Percentiles rank a stretch among this genome's conserved stretches.
Conservation (phyloP, 2,113 vertebrate genomes). For the Octodon degus region DNA sequence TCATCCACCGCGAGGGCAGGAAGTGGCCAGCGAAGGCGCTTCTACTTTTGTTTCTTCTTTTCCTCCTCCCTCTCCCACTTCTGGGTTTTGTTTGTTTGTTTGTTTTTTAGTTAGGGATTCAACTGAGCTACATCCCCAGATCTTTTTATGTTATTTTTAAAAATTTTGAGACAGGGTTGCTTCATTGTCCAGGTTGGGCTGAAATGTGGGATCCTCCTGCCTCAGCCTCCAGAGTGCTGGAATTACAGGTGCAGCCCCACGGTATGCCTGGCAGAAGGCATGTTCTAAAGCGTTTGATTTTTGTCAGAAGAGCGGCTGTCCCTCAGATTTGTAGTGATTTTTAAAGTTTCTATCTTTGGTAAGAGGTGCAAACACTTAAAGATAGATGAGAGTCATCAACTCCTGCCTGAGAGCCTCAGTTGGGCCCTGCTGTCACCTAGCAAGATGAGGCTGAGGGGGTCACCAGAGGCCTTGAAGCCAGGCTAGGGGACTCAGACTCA, state of each 20-base stretch:
- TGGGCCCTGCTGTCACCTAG: not conserved
- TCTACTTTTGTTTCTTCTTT: not conserved
- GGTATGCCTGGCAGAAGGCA: accelerated
- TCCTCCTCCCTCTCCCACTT: not conserved
- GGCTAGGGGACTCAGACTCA: not conserved
- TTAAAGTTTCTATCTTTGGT: not conserved
- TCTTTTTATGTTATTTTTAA: not conserved
- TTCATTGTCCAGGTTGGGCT: not conserved
- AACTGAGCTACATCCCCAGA: not conserved
- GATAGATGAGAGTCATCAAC: not conserved
- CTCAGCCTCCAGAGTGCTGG: not conserved
- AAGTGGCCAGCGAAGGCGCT: not conserved
- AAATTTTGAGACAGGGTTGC: not conserved
- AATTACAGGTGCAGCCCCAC: not conserved
- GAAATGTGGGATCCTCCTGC: not conserved
- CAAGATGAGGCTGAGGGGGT: not conserved
- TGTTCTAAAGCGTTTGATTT: not conserved
- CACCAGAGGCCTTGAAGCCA: not conserved
- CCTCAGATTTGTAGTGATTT: not conserved
- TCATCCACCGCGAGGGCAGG: not conserved
- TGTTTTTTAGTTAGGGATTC: not conserved
- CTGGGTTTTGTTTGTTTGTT: not conserved
- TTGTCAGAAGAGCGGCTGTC: not conserved
- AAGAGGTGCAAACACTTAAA: not conserved
- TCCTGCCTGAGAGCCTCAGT: not conserved